phyloP scores from a whole-genome alignment of 2,113 vertebrate species.

The Plotosus lineatus region DNA sequence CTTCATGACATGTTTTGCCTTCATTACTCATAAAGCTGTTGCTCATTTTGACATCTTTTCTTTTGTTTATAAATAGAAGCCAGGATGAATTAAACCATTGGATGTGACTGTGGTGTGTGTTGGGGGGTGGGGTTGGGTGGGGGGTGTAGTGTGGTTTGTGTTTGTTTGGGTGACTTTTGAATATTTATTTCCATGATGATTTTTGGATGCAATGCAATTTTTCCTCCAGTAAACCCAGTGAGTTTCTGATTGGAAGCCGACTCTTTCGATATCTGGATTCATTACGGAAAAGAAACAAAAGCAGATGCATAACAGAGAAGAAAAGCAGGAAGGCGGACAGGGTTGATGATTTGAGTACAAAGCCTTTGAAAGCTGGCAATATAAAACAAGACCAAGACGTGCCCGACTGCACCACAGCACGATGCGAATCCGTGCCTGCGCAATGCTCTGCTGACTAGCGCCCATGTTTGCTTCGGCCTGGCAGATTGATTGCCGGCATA shows the following conservation, averaged over 20 bases:
- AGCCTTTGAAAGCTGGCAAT: constrained; percentile 42
- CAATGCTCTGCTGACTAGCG: constrained; percentile 1
- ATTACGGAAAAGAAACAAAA: constrained; percentile 10
- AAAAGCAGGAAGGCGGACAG: constrained; percentile 7
- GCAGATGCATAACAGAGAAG: constrained; percentile 34
- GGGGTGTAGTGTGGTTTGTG: constrained; percentile 4
- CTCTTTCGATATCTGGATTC: background rate
- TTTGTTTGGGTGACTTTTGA: background rate
- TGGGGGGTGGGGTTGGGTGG: too few species aligned
- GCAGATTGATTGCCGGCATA: constrained; percentile 41
- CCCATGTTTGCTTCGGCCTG: background rate
- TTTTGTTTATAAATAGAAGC: constrained; percentile 2
- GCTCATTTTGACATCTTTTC: constrained; percentile 34
- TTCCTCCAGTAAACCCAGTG: background rate
- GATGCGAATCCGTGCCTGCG: background rate
- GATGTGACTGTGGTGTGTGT: background rate
- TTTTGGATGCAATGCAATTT: too few species aligned
- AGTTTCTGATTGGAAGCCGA: constrained; percentile 25
- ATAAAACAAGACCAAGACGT: constrained; percentile 45
- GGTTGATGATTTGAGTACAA: constrained; percentile 6
- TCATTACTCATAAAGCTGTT: constrained; percentile 32
- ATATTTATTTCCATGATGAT: background rate
- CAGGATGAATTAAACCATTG: background rate
- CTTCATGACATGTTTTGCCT: constrained; percentile 13
- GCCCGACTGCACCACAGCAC: constrained; percentile 52